These are phyloP conservation scores for Chrysomallon squamiferum DNA, from an alignment of 1,140 invertebrate species.

Conservation along the genomic window DNA sequence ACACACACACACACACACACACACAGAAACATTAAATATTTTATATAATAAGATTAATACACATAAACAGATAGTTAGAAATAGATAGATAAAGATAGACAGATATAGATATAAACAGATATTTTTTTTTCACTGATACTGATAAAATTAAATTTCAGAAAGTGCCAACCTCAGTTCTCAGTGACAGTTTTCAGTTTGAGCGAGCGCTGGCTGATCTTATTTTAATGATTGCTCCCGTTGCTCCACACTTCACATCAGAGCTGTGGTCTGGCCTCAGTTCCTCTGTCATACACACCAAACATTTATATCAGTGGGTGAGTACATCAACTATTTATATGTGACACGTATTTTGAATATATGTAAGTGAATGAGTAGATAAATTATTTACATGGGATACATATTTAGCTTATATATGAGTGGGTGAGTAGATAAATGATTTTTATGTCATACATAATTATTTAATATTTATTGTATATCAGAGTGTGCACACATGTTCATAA, in stretches of 20 bases:
- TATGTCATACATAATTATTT: too few species aligned
- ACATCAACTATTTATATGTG: neutral
- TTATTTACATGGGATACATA: neutral
- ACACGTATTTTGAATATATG: neutral
- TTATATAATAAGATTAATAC: too few species aligned
- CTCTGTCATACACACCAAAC: conserved; percentile 15
- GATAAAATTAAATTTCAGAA: conserved; percentile 31
- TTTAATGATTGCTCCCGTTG: conserved; percentile 84
- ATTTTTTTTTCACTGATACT: neutral
- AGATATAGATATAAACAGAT: neutral
- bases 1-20: too few species aligned
- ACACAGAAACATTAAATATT: too few species aligned
- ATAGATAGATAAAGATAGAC: too few species aligned
- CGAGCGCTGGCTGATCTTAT: conserved; percentile 77
- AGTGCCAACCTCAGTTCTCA: conserved; percentile 62
- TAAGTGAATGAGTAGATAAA: neutral
- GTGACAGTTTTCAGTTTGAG: conserved; percentile 75
- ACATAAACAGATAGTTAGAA: too few species aligned
- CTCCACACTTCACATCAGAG: conserved; percentile 89
- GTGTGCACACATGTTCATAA: too few species aligned
- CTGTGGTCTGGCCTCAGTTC: conserved; percentile 81
- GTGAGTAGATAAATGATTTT: neutral
- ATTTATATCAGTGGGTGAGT: conserved; percentile 33
- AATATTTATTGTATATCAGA: neutral
- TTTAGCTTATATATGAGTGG: neutral